Base-by-base conservation (phyloP, 30 jellyfish, hydroid and myxozoan genomes). In the Cassiopea andromeda region DNA sequence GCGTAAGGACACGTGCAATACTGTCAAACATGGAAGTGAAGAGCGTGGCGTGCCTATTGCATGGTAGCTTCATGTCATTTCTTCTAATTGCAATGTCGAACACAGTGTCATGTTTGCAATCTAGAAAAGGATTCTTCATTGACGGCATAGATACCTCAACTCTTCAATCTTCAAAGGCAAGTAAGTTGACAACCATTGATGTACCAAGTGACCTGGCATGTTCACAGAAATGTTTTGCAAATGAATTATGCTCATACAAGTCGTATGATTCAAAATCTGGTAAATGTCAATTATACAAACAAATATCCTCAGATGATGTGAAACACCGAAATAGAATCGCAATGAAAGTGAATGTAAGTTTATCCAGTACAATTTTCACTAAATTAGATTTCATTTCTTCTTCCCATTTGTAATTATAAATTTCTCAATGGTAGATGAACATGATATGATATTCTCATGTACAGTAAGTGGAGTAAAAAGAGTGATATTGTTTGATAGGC, bases 221-320 rank as follows among this genome's bases (percentile, higher is more conserved):
- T 27, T 48, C 86, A 2, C 86, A 77, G 50, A 77, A 77, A 57
- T 77, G 86, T 50, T 77, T 77, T 77, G 86, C 75, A 46, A 48
- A 77, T 50, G 74, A 54, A 10, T n/a, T 13, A 14, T 77, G 79
- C 0, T n/a, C 79, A 43, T 70, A 70, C 79, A 70, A 70, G 16
- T 70, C 79, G 0, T 70, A 14, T 43, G 48, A 70, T 70, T 27
- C 16, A 2, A 2, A 9, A 0, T 70, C 79, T 27, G 48, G 54
- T 2, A 19, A 12, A 18, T 70, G 79, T 38, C 19, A 70, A 59
- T 54, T 70, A 8, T 70, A 1, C 54, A 19, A 70, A 70, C 1
- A 5, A 38, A 38, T 70, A 10, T 70, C 79, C 6, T 27, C 79
- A 70, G 79, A n/a, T 7, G 50, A 70, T 43, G 49, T 43, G 1